phyloP scores from a whole-genome alignment of 2,888 invertebrate species.

The Xanthia togata region DNA sequence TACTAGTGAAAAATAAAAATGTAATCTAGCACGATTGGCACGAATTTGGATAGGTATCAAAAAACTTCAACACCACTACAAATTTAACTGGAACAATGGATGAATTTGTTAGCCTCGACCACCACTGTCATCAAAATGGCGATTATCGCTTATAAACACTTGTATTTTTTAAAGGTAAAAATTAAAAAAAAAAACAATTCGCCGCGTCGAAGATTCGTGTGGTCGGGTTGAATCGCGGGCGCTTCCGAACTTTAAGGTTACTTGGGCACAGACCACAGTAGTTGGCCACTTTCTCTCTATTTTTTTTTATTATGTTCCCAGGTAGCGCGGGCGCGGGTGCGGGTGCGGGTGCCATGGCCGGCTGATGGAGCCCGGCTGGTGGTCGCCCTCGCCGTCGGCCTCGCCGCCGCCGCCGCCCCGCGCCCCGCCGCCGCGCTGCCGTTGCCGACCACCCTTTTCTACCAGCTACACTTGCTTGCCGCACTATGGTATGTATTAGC shows the following conservation, averaged over 20 bases:
- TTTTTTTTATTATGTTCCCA: constrained; percentile 55
- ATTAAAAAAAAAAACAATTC: too few species aligned
- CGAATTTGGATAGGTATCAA: too few species aligned
- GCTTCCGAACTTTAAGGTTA: background rate
- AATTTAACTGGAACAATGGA: too few species aligned
- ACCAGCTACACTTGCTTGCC: constrained; percentile 87
- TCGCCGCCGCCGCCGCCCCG: constrained; percentile 88
- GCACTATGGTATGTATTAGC: constrained; percentile 79
- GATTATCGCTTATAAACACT: too few species aligned
- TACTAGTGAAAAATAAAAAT: too few species aligned
- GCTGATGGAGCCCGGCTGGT: constrained; percentile 87
- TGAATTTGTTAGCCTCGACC: too few species aligned
- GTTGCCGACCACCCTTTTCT: constrained; percentile 85
- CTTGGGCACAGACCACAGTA: background rate
- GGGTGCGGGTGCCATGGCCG: constrained; percentile 86
- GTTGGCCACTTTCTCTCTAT: background rate
- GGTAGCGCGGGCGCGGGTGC: constrained; percentile 86
- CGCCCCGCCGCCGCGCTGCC: constrained; percentile 87
- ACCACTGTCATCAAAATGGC: too few species aligned
- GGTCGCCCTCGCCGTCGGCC: constrained; percentile 87
- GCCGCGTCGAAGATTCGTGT: too few species aligned
- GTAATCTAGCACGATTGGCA: too few species aligned
- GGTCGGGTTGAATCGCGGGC: background rate
- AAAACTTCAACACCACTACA: too few species aligned
- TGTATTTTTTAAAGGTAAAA: too few species aligned